A percentile compares a stretch with the other conserved stretches of the same genome.
Conservation (phyloP, 2,888 invertebrate genomes). For the Axea sp. region DNA sequence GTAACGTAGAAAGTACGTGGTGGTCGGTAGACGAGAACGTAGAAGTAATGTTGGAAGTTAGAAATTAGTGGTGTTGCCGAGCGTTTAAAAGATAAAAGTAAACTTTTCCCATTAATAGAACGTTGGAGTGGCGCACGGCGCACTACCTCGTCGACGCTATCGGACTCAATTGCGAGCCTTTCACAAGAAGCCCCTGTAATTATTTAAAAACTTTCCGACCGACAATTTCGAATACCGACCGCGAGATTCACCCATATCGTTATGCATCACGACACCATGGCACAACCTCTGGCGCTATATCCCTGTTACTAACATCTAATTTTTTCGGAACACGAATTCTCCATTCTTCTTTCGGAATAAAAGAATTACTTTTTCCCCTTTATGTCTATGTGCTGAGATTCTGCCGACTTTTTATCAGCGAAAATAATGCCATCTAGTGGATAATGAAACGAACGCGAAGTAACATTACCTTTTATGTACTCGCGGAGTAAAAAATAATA, state of each 20-base stretch:
- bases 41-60: conserved; percentile 75
- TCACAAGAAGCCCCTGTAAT: conserved; percentile 72
- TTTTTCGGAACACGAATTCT: conserved; percentile 36
- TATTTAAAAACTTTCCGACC: conserved; percentile 75
- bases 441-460: conserved; percentile 5
- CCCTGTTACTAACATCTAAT: conserved; percentile 18
- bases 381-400: conserved; percentile 2
- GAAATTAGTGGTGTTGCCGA: conserved; percentile 78
- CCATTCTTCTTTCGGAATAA: conserved; percentile 23
- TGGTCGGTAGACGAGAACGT: conserved; percentile 42
- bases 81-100: conserved; percentile 79
- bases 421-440: not conserved
- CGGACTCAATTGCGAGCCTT: conserved; percentile 74
- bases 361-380: not conserved
- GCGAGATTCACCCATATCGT: conserved; percentile 60
- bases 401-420: conserved; percentile 1
- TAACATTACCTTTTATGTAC: not conserved
- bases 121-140: conserved; percentile 62
- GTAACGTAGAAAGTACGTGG: conserved; percentile 38
- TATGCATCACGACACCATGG: conserved; percentile 52
- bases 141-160: conserved; percentile 67
- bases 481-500: not conserved
- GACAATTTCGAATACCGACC: conserved; percentile 60
- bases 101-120: conserved; percentile 78
- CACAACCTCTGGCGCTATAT: conserved; percentile 37